Percentiles rank a stretch among this genome's conserved stretches.
Evolutionary conservation across 2,888 invertebrate species (phyloP).

Genomic region (Abrostola triplasia): DNA sequence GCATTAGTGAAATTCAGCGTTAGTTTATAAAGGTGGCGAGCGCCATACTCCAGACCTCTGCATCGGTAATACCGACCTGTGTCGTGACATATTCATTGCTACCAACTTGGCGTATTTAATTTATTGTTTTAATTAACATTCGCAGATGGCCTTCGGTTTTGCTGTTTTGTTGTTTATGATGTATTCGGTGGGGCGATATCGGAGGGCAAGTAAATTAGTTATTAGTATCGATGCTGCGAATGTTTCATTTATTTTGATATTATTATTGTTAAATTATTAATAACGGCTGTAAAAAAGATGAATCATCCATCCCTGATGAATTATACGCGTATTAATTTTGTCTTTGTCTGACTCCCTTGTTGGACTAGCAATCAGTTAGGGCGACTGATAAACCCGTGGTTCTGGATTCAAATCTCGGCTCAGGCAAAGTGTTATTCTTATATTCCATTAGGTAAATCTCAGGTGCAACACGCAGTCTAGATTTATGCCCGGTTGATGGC

Average conservation of each 20-base stretch:
- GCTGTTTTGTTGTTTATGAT: slow-evolving; percentile 72
- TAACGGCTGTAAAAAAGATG: no score
- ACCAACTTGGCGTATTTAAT: slow-evolving; percentile 71
- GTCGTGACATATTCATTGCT: slow-evolving; percentile 80
- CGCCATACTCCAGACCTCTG: slow-evolving; percentile 77
- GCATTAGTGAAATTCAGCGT: slow-evolving; percentile 73
- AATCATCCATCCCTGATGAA: no score
- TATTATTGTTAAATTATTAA: background rate
- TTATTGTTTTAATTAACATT: slow-evolving; percentile 83
- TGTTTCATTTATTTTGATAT: background rate
- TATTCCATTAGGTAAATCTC: no score
- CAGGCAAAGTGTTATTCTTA: no score
- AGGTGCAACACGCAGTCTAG: no score
- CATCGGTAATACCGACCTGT: slow-evolving; percentile 73
- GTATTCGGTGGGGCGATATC: slow-evolving; percentile 60
- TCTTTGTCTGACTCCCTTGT: no score
- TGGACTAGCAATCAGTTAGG: no score
- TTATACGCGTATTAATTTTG: no score
- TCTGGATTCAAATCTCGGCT: no score
- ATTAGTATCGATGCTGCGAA: background rate
- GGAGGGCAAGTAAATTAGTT: slow-evolving; percentile 43
- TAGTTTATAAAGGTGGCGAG: slow-evolving; percentile 73
- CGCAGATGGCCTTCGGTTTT: slow-evolving; percentile 70
- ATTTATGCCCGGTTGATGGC: no score
- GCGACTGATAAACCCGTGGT: no score